These are phyloP conservation scores for Mactromeris polynyma DNA, from an alignment of 2,888 invertebrate species.

Conservation along the genomic window DNA sequence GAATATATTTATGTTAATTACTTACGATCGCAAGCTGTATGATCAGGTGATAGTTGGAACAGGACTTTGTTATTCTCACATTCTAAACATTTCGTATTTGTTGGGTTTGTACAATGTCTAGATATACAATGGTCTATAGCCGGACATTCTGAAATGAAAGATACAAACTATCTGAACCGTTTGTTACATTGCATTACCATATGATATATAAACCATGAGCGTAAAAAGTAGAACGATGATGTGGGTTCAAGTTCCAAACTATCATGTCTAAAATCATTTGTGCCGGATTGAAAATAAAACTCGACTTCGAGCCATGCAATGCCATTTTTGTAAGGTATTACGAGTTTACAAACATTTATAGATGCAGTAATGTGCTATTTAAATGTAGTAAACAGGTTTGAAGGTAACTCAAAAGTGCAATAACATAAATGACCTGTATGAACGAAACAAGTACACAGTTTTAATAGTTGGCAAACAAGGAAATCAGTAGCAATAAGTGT, in stretches of 20 bases:
- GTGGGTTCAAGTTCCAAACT: neutral
- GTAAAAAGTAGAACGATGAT: neutral
- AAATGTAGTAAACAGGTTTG: neutral
- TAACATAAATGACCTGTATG: neutral
- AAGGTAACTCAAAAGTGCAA: neutral
- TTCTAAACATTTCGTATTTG: conserved; percentile 4
- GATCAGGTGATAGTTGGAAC: neutral
- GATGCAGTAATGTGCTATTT: neutral
- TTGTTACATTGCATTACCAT: neutral
- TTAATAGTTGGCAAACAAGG: neutral
- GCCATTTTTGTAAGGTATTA: too few species aligned
- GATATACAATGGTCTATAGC: neutral
- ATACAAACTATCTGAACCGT: too few species aligned
- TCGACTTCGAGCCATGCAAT: too few species aligned
- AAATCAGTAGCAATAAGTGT: neutral
- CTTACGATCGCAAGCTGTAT: conserved; percentile 23
- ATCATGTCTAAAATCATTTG: too few species aligned
- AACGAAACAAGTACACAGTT: neutral
- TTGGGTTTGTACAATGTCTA: conserved; percentile 11
- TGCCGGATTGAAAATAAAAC: too few species aligned
- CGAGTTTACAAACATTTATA: too few species aligned
- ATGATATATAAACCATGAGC: too few species aligned
- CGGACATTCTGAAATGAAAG: conserved; percentile 20
- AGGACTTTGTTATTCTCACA: neutral
- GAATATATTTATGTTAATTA: neutral